Evolutionary conservation across 2,888 invertebrate species (phyloP).

Genomic region (Synanthedon formicaeformis): DNA sequence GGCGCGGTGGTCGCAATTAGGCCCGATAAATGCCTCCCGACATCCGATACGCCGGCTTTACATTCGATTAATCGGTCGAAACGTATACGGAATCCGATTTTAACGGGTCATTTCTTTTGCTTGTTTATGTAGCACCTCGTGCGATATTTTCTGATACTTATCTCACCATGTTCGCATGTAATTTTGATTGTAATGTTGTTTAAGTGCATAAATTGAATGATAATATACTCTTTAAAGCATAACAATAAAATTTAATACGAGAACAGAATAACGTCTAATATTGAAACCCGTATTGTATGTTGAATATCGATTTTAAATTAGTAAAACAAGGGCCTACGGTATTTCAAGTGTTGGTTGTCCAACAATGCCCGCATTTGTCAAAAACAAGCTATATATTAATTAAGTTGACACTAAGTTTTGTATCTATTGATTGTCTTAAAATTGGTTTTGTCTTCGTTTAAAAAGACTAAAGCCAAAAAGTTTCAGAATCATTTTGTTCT

Average conservation of each 20-base stretch:
- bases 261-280: constrained; percentile 8
- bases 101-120: constrained; percentile 46
- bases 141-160: constrained; percentile 35
- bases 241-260: constrained; percentile 1
- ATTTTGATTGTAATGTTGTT: constrained; percentile 5
- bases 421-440: constrained; percentile 49
- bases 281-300: constrained; percentile 40
- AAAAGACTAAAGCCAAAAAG: not conserved
- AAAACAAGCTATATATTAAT: constrained; percentile 57
- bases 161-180: constrained; percentile 9
- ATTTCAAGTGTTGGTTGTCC: constrained; percentile 23
- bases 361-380: constrained; percentile 54
- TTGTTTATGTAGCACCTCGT: constrained; percentile 49
- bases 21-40: constrained; percentile 56
- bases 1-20: constrained; percentile 61
- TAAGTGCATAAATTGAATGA: constrained; percentile 8
- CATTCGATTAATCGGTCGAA: constrained; percentile 55
- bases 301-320: constrained; percentile 43
- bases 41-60: constrained; percentile 48
- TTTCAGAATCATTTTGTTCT: too few relatives aligned
- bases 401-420: constrained; percentile 52
- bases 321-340: constrained; percentile 24
- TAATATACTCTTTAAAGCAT: not conserved
- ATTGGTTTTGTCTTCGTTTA: constrained; percentile 46
- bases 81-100: constrained; percentile 49